A percentile compares a stretch with the other conserved stretches of the same genome.
These are phyloP conservation scores for Hemitrygon akajei DNA, from an alignment of 2,797 vertebrate species.

Conservation along the genomic window DNA sequence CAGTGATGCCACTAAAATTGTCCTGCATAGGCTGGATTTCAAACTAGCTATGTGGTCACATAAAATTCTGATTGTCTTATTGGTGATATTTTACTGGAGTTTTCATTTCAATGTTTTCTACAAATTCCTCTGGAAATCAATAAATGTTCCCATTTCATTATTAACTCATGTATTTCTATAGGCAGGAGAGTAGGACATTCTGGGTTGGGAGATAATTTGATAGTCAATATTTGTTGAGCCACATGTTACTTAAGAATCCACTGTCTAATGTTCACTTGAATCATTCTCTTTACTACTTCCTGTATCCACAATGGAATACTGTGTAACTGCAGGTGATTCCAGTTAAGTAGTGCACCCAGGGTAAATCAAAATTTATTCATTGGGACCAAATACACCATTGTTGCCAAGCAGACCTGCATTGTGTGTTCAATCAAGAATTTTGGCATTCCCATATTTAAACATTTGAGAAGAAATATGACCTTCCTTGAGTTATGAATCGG, in stretches of 20 bases:
- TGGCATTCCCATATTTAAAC: conserved; percentile 21
- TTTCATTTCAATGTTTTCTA: not conserved
- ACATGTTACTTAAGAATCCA: not conserved
- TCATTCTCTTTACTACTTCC: not conserved
- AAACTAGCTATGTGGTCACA: not conserved
- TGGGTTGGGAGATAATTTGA: not conserved
- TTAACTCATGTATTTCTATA: not conserved
- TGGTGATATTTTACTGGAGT: not conserved
- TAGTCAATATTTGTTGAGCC: not conserved
- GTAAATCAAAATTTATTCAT: not conserved
- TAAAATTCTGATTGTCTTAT: not conserved
- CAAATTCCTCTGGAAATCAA: not conserved
- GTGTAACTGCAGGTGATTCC: not conserved
- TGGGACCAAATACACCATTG: not conserved
- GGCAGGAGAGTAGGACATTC: not conserved
- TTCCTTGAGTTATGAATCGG: not conserved
- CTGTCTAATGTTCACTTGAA: not conserved
- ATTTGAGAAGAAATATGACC: conserved; percentile 3
- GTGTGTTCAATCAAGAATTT: not conserved
- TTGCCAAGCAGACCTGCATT: not conserved
- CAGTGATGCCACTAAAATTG: not conserved
- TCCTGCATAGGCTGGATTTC: not conserved
- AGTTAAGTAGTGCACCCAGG: conserved; percentile 2
- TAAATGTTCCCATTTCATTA: not conserved
- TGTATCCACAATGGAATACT: not conserved